Evolutionary conservation across 2,888 invertebrate species (phyloP).

Genomic region (Bugula neritina): DNA sequence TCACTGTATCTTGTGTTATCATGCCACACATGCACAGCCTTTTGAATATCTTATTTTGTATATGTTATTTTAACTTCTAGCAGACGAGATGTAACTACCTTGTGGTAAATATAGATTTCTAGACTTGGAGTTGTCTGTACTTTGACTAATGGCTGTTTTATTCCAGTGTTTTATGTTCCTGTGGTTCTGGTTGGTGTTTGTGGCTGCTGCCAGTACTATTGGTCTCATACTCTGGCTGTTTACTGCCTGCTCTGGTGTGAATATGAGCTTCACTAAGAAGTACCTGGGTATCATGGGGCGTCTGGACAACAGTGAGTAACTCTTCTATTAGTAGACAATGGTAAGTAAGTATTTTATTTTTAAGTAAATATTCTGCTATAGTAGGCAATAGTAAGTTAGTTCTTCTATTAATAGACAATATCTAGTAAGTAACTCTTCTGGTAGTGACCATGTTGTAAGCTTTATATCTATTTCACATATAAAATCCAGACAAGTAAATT

Average conservation of each 20-base stretch:
- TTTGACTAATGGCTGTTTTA: neutral
- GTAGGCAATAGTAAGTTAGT: neutral
- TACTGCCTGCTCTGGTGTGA: neutral
- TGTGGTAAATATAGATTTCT: too few species aligned
- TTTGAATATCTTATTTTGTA: too few species aligned
- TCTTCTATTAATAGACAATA: too few species aligned
- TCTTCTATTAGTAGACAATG: neutral
- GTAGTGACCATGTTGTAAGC: too few species aligned
- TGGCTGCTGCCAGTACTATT: slow-evolving; percentile 9
- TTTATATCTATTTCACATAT: too few species aligned
- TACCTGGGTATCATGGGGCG: slow-evolving; percentile 21
- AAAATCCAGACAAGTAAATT: too few species aligned
- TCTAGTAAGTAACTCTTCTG: too few species aligned
- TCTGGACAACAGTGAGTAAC: neutral
- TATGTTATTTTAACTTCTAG: too few species aligned
- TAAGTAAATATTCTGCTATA: neutral
- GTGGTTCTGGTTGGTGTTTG: slow-evolving; percentile 16
- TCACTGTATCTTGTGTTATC: too few species aligned
- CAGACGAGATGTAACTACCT: too few species aligned
- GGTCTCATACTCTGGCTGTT: slow-evolving; percentile 15
- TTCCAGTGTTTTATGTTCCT: slow-evolving; percentile 15
- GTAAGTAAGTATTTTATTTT: neutral
- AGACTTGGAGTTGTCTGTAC: too few species aligned
- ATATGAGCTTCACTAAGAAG: slow-evolving; percentile 13
- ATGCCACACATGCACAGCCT: too few species aligned